A percentile compares a stretch with the other conserved stretches of the same genome.
Conservation (phyloP, 2,888 invertebrate genomes). For the Hypomecis punctinalis region DNA sequence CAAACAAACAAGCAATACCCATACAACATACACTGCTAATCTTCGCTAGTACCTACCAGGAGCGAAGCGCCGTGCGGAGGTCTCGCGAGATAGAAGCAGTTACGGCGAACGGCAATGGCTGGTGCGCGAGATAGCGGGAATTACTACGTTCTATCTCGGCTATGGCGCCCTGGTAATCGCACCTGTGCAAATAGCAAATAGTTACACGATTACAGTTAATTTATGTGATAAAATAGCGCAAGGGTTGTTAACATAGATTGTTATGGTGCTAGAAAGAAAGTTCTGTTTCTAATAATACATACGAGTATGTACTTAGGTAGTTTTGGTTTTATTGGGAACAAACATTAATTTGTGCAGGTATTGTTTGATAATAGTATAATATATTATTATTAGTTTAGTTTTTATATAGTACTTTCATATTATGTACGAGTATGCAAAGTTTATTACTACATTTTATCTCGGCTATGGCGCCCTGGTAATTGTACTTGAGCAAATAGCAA, state of each 20-base stretch:
- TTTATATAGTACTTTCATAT: too few species aligned
- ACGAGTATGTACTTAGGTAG: too few species aligned
- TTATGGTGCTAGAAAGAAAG: too few species aligned
- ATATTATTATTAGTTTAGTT: too few species aligned
- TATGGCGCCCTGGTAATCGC: constrained; percentile 33
- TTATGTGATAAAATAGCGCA: constrained; percentile 8
- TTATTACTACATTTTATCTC: constrained; percentile 31
- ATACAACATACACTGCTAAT: constrained; percentile 29
- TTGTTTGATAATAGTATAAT: too few species aligned
- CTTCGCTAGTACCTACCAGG: constrained; percentile 41
- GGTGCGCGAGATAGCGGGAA: constrained; percentile 39
- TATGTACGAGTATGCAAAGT: too few species aligned
- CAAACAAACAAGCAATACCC: constrained; percentile 25
- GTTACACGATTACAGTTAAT: constrained; percentile 14
- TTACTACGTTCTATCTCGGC: constrained; percentile 30
- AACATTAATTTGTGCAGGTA: too few species aligned
- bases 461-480: constrained; percentile 33
- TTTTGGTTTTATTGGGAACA: too few species aligned
- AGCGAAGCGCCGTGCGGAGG: constrained; percentile 33
- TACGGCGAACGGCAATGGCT: constrained; percentile 40
- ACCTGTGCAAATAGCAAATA: constrained; percentile 18
- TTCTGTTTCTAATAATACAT: too few species aligned
- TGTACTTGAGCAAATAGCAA: constrained; percentile 17
- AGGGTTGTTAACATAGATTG: neutral
- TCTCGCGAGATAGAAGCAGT: constrained; percentile 39